Percentiles rank a stretch among this genome's conserved stretches.
phyloP scores from a whole-genome alignment of 2,113 vertebrate species.

The Etia nguti region DNA sequence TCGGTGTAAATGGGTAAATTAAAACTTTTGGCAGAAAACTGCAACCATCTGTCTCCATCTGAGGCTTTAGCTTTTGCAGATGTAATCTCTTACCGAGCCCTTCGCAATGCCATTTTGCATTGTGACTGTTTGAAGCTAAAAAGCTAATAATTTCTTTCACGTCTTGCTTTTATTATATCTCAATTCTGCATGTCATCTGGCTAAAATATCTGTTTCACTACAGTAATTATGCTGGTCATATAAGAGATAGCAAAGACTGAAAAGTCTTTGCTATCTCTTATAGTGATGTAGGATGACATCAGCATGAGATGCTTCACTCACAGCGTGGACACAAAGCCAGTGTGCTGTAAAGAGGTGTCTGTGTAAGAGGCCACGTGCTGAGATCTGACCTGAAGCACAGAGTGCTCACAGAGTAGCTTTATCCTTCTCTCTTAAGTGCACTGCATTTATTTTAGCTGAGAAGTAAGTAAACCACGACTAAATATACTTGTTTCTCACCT shows the following conservation, averaged over 20 bases:
- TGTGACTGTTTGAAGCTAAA: conserved; percentile 13
- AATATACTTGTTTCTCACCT: background rate
- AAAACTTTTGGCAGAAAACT: background rate
- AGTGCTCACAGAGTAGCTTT: background rate
- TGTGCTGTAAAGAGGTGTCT: conserved; percentile 47
- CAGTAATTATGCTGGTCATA: conserved; percentile 7
- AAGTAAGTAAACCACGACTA: background rate
- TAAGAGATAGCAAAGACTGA: background rate
- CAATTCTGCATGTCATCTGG: background rate
- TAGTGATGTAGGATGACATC: conserved; percentile 51
- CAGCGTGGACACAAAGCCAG: conserved; percentile 6
- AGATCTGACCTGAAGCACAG: background rate
- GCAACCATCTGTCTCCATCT: conserved; percentile 2
- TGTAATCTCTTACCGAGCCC: conserved; percentile 15
- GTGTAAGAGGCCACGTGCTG: conserved; percentile 1
- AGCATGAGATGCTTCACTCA: conserved; percentile 18
- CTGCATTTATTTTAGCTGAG: background rate
- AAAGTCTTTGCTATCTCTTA: too few relatives aligned
- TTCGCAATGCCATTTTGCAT: background rate
- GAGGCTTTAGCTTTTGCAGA: background rate
- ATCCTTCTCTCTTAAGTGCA: background rate
- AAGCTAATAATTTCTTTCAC: background rate
- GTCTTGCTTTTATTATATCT: background rate
- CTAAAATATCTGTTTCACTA: background rate
- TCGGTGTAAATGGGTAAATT: background rate